Conservation (phyloP, 1,140 invertebrate species). For the Neodiprion fabricii region DNA sequence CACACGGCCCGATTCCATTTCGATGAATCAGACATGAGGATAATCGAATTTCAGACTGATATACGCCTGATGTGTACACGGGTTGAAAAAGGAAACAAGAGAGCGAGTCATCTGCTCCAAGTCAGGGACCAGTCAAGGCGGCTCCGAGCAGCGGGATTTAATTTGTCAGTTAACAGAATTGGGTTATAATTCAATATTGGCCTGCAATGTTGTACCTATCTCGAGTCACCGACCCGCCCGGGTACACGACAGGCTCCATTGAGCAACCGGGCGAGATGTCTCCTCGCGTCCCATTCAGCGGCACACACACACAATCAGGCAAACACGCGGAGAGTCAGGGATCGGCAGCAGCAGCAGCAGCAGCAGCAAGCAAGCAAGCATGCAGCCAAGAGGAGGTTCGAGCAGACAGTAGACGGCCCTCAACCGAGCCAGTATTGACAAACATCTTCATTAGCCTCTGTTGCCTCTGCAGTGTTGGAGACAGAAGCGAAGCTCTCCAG, state of each 20-base stretch:
- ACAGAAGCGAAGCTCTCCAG: too few relatives aligned
- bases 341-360: background rate
- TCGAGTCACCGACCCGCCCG: conserved; percentile 21
- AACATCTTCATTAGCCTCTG: conserved; percentile 51
- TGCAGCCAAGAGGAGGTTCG: conserved; percentile 28
- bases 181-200: conserved; percentile 41
- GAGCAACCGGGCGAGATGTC: conserved; percentile 29
- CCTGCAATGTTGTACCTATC: conserved; percentile 36
- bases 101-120: background rate
- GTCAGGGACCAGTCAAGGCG: background rate
- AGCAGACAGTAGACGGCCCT: too few relatives aligned
- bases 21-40: too few relatives aligned
- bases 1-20: too few relatives aligned
- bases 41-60: too few relatives aligned
- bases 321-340: conserved; percentile 26
- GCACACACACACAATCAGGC: conserved; percentile 15
- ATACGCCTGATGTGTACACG: too few relatives aligned
- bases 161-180: conserved; percentile 27
- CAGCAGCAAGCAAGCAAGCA: conserved; percentile 24
- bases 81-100: background rate
- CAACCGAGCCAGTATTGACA: conserved; percentile 43
- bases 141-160: conserved; percentile 1
- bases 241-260: conserved; percentile 22
- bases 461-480: conserved; percentile 18
- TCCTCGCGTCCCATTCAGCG: background rate